Conservation (phyloP, 1,140 invertebrate genomes). For the Ephestia elutella region DNA sequence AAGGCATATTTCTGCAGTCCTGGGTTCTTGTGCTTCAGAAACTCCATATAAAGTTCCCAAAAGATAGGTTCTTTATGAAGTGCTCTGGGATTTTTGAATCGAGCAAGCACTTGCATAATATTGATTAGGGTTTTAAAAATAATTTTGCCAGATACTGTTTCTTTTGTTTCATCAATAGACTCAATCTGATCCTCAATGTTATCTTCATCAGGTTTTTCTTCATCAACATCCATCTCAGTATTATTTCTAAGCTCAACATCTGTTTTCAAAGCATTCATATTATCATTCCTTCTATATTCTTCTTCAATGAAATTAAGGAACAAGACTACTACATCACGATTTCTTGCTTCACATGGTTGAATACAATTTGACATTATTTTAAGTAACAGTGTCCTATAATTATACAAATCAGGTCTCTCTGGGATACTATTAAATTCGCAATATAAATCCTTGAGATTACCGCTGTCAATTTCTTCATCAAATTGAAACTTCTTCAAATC, state of each 20-base stretch:
- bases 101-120: conserved; percentile 84
- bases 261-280: conserved; percentile 50
- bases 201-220: conserved; percentile 45
- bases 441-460: conserved; percentile 47
- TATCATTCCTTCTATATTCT: conserved; percentile 69
- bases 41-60: conserved; percentile 83
- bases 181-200: conserved; percentile 41
- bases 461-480: conserved; percentile 45
- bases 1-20: conserved; percentile 89
- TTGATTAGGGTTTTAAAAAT: conserved; percentile 80
- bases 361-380: conserved; percentile 84
- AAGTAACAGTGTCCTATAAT: conserved; percentile 87
- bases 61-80: conserved; percentile 85
- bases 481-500: conserved; percentile 51
- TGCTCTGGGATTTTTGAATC: conserved; percentile 86
- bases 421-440: conserved; percentile 56
- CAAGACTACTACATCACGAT: conserved; percentile 83
- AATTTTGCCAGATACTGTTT: conserved; percentile 63
- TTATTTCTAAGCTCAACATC: conserved; percentile 48
- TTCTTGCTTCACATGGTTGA: conserved; percentile 84
- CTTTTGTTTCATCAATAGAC: conserved; percentile 49
- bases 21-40: conserved; percentile 85
- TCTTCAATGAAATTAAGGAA: conserved; percentile 87
- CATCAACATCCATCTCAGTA: conserved; percentile 48
- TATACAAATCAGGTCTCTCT: conserved; percentile 80